Conservation (phyloP, 2,113 vertebrate species). For the Siniperca knerii region DNA sequence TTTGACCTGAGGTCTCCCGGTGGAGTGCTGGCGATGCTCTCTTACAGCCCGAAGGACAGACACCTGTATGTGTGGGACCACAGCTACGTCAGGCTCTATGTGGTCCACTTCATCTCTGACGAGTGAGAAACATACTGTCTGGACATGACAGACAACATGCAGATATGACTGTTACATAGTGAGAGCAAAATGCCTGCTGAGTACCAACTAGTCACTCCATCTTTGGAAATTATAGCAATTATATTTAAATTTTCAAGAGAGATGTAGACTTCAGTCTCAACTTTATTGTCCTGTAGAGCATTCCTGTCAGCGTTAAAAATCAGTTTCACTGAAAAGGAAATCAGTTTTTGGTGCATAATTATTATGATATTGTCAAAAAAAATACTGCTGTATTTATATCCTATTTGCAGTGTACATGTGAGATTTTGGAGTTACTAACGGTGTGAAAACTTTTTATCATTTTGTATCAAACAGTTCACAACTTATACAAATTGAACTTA, state of each 20-base stretch:
- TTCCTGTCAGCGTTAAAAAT: neutral
- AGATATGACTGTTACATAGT: neutral
- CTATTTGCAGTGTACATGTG: slow-evolving; percentile 7
- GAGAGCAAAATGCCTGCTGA: neutral
- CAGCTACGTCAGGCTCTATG: slow-evolving; percentile 87
- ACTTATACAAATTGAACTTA: slow-evolving; percentile 11
- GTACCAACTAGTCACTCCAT: neutral
- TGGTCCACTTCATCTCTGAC: slow-evolving; percentile 86
- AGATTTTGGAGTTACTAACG: slow-evolving; percentile 46
- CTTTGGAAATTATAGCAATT: neutral
- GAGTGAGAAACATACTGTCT: slow-evolving; percentile 49
- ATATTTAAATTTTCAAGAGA: slow-evolving; percentile 3
- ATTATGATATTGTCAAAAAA: slow-evolving; percentile 24
- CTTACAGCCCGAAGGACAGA: slow-evolving; percentile 90
- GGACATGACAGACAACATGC: neutral
- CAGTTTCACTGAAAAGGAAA: neutral
- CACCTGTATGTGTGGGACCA: slow-evolving; percentile 94
- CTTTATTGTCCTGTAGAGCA: neutral
- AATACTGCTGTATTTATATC: slow-evolving; percentile 64
- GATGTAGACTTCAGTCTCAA: neutral
- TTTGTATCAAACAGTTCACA: slow-evolving; percentile 31
- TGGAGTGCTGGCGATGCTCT: slow-evolving; percentile 93
- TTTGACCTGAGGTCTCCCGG: slow-evolving; percentile 89
- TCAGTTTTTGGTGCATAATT: neutral
- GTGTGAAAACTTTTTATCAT: slow-evolving; percentile 27